Evolutionary conservation across 2,113 vertebrate species (phyloP).

Genomic region (Pluvianellus socialis): DNA sequence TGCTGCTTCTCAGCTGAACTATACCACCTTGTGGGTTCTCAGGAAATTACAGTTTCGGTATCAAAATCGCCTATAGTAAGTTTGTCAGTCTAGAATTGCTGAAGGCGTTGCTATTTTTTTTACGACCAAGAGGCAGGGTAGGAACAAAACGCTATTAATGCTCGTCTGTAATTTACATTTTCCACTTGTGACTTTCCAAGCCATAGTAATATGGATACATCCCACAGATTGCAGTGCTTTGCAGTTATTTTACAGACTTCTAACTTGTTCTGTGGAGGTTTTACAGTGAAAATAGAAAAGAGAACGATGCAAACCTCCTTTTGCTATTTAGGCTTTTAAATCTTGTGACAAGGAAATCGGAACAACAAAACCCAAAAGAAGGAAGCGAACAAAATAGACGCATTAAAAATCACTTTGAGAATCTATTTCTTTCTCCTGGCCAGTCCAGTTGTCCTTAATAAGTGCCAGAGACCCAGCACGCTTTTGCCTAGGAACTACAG

Average conservation of each 20-base stretch:
- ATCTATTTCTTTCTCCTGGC: not conserved
- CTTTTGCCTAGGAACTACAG: not conserved
- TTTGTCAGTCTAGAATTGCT: not conserved
- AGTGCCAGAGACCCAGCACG: not conserved
- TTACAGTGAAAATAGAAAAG: not conserved
- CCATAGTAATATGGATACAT: not conserved
- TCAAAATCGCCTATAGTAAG: not conserved
- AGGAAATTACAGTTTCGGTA: constrained; percentile 12
- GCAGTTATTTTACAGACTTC: not conserved
- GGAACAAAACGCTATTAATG: not conserved
- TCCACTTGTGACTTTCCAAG: not conserved
- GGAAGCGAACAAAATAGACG: not conserved
- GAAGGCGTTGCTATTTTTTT: not conserved
- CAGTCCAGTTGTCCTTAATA: not conserved
- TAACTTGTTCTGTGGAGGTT: not conserved
- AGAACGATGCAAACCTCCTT: not conserved
- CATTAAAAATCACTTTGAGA: not conserved
- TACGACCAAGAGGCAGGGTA: not conserved
- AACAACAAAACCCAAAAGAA: not conserved
- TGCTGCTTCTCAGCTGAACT: not conserved
- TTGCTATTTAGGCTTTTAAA: not conserved
- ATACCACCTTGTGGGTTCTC: constrained; percentile 44
- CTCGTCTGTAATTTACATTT: not conserved
- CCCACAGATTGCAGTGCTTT: not conserved
- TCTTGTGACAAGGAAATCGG: not conserved